Base-by-base conservation (phyloP, 1,140 invertebrate genomes). In the Semibalanus balanoides region DNA sequence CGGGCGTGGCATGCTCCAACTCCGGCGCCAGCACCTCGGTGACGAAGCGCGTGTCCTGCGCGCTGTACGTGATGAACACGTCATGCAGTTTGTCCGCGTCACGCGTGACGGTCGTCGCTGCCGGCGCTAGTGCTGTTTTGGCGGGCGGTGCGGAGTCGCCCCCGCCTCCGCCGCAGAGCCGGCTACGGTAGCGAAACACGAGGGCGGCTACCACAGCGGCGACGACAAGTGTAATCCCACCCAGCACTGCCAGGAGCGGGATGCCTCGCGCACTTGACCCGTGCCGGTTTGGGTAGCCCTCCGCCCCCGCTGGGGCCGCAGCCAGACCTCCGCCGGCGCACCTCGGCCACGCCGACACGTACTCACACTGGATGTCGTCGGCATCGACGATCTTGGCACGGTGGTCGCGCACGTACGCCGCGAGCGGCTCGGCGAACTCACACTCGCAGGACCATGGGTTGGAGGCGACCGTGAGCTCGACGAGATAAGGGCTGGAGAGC, bases 41-140 rank as follows among this genome's bases (percentile, higher is more conserved):
- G 0, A 96, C 91, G 82, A 95, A 94, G 81, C 94, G 90, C 81
- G 95, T 92, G 84, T 97, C 95, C 83, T 95, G 93, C 30, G 93
- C 91, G 78, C 93, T 94, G 85, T 97, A 96, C 77, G 93, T 91
- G 3, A 97, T 90, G 83, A 95, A 96, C 64, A 92, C 94, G 82
- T 97, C 96, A 83, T 94, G 96, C 22, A 93, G 85, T 29, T 78
- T 64, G 7, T 64, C 51, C 1, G 51, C 51, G 14, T 64, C 51
- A 25, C 51, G 9, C 11, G 51, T 25, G 7, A 64, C 51, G 14
- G 51, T 64, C 11, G 22, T 25, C 11, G 51, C 22, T 19, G 51
- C 51, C 11, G 51, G 7, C 22, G 51, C 51, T 1, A 64, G 51
- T 1, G 51, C 7, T 19, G 51, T 3, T 64, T 64, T 64, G 51